Conservation (phyloP, 2,888 invertebrate species). For the Drosophila engyochracea region DNA sequence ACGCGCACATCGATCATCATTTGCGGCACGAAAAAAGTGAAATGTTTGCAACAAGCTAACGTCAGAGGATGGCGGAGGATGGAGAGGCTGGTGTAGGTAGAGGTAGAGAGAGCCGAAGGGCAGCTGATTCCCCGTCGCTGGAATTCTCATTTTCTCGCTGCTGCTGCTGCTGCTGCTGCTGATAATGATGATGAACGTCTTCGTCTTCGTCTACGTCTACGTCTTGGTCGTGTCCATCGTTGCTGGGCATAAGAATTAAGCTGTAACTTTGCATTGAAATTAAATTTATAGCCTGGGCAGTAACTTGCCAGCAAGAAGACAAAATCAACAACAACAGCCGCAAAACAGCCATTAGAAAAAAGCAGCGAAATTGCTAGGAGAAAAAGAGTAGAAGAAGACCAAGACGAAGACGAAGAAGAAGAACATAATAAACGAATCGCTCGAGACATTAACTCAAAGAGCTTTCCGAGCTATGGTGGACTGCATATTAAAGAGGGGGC, state of each 20-base stretch:
- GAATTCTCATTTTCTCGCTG: slow-evolving; percentile 62
- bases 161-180: slow-evolving; percentile 14
- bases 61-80: slow-evolving; percentile 11
- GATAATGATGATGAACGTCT: slow-evolving; percentile 63
- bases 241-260: slow-evolving; percentile 74
- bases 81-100: slow-evolving; percentile 2
- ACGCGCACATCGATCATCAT: slow-evolving; percentile 80
- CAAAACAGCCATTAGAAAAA: slow-evolving; percentile 51
- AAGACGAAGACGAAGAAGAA: slow-evolving; percentile 10
- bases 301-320: slow-evolving; percentile 38
- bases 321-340: slow-evolving; percentile 10
- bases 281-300: slow-evolving; percentile 73
- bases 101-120: background rate
- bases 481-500: slow-evolving; percentile 9
- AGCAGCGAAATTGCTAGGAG: slow-evolving; percentile 44
- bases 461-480: slow-evolving; percentile 1
- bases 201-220: slow-evolving; percentile 25
- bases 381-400: slow-evolving; percentile 16
- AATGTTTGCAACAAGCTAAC: slow-evolving; percentile 58
- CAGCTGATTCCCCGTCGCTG: slow-evolving; percentile 56
- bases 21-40: slow-evolving; percentile 80
- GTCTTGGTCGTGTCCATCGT: slow-evolving; percentile 40
- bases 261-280: slow-evolving; percentile 80
- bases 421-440: slow-evolving; percentile 55
- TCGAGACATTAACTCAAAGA: slow-evolving; percentile 54